These are phyloP conservation scores for Lottia gigantea DNA, from an alignment of 2,888 invertebrate genomes.

Conservation along the genomic window DNA sequence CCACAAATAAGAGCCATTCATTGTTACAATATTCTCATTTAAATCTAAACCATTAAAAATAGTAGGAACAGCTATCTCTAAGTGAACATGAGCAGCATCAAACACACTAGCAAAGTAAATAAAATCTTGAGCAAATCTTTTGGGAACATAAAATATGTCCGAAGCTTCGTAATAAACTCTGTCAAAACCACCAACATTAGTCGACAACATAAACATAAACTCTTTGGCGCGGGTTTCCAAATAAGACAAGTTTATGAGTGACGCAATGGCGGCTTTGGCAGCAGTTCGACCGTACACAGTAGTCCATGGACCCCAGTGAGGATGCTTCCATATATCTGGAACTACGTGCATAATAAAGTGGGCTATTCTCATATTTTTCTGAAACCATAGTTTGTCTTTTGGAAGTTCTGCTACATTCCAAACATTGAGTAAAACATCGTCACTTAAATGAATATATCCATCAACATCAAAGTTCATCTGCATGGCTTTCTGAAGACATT, in stretches of 20 bases:
- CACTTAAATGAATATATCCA: constrained; percentile 21
- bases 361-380: constrained; percentile 14
- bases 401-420: constrained; percentile 19
- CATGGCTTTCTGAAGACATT: constrained; percentile 16
- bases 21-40: constrained; percentile 12
- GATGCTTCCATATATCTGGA: constrained; percentile 3
- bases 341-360: neutral
- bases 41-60: constrained; percentile 18
- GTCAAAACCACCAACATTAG: constrained; percentile 10
- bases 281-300: neutral
- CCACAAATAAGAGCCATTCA: constrained; percentile 20
- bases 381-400: constrained; percentile 20
- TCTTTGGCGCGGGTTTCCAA: neutral
- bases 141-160: constrained; percentile 19
- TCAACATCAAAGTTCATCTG: constrained; percentile 17
- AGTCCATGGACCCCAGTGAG: constrained; percentile 14
- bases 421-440: constrained; percentile 21
- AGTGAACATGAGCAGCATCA: constrained; percentile 4
- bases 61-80: constrained; percentile 21
- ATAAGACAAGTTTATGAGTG: neutral
- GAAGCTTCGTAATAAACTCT: constrained; percentile 21
- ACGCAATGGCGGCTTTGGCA: neutral
- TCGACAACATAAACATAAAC: constrained; percentile 10
- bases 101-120: neutral
- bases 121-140: neutral